A percentile compares a stretch with the other conserved stretches of the same genome.
These are phyloP conservation scores for Hydrophis major DNA, from an alignment of 2,797 vertebrate genomes.

Conservation along the genomic window DNA sequence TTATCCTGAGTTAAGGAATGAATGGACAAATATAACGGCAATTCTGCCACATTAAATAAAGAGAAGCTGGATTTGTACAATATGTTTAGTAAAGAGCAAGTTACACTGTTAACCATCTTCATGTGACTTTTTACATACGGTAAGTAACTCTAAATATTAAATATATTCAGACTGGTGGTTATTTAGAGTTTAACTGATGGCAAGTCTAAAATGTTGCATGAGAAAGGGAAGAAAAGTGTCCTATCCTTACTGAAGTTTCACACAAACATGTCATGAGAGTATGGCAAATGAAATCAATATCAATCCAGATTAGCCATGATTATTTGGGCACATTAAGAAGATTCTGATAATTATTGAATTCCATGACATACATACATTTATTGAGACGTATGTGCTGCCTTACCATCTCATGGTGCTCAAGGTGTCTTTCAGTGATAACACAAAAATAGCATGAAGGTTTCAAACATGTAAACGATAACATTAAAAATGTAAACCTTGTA, in stretches of 20 bases:
- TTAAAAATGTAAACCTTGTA: background rate
- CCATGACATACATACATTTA: background rate
- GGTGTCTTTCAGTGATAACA: background rate
- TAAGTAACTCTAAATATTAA: background rate
- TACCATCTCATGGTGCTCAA: background rate
- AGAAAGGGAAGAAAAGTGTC: background rate
- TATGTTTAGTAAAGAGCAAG: background rate
- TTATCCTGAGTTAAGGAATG: background rate
- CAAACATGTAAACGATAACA: background rate
- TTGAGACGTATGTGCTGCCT: background rate
- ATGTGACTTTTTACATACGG: background rate
- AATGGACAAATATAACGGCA: background rate
- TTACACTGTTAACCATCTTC: background rate
- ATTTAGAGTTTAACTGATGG: background rate
- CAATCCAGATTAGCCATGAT: background rate
- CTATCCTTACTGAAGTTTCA: background rate
- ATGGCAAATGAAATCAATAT: background rate
- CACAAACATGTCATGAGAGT: background rate
- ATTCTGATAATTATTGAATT: background rate
- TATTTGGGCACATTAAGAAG: background rate
- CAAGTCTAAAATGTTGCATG: background rate
- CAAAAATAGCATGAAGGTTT: background rate
- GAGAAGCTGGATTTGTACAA: background rate
- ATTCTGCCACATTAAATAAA: background rate
- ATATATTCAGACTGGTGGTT: background rate